A percentile compares a stretch with the other conserved stretches of the same genome.
Conservation (phyloP, 2,888 invertebrate species). For the Leptinotarsa peninsularis region DNA sequence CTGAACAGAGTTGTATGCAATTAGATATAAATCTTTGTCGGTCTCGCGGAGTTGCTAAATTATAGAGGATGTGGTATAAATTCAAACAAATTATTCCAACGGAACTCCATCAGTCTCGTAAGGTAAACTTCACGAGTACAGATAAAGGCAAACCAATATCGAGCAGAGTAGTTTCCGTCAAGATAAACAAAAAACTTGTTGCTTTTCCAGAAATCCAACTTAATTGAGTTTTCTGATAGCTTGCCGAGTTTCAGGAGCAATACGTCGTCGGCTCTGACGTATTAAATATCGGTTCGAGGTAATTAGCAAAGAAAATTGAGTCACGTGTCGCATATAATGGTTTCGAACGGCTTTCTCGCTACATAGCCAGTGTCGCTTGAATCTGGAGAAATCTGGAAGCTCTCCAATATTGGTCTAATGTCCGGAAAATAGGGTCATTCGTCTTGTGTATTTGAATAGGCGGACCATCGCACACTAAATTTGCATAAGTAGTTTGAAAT, state of each 20-base stretch:
- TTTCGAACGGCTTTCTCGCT: constrained; percentile 24
- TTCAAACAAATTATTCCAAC: not conserved
- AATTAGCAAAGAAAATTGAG: constrained; percentile 43
- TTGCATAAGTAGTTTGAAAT: no score
- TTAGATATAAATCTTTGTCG: no score
- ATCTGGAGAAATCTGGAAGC: constrained; percentile 28
- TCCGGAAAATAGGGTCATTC: constrained; percentile 26
- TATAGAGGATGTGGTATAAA: not conserved
- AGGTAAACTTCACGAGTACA: constrained; percentile 2
- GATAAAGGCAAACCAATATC: constrained; percentile 19
- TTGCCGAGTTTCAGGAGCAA: constrained; percentile 31
- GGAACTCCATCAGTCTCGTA: constrained; percentile 1
- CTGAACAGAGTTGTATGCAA: no score
- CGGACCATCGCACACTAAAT: not conserved
- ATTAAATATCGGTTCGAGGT: constrained; percentile 41
- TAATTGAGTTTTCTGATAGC: constrained; percentile 40
- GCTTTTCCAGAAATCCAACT: constrained; percentile 30
- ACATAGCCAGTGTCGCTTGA: constrained; percentile 11
- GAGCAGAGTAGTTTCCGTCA: constrained; percentile 16
- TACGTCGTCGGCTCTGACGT: constrained; percentile 35
- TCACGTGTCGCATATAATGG: constrained; percentile 39
- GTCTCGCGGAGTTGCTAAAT: no score
- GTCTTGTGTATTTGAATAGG: constrained; percentile 25
- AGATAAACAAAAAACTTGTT: constrained; percentile 37
- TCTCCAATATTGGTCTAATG: constrained; percentile 31